phyloP scores from a whole-genome alignment of 2,113 vertebrate species.

The Gila orcuttii region DNA sequence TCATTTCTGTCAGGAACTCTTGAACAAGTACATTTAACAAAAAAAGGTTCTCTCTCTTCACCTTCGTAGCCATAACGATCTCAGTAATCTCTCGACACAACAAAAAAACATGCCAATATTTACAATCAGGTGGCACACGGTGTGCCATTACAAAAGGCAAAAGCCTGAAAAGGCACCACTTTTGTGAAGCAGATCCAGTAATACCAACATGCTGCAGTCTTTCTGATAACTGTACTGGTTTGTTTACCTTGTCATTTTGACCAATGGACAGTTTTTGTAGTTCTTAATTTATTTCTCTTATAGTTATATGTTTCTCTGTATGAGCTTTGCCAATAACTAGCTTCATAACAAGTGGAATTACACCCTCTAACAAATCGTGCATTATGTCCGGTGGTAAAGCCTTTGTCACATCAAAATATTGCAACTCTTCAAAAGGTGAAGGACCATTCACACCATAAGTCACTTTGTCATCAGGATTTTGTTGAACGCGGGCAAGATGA shows the following conservation, averaged over 20 bases:
- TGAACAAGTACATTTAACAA: slow-evolving; percentile 11
- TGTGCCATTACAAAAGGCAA: neutral
- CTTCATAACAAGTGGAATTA: slow-evolving; percentile 37
- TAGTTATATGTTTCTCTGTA: slow-evolving; percentile 39
- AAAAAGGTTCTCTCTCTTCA: neutral
- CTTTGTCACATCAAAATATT: slow-evolving; percentile 47
- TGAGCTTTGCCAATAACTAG: slow-evolving; percentile 46
- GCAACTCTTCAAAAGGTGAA: slow-evolving; percentile 34
- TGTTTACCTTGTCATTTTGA: neutral
- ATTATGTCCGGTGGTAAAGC: slow-evolving; percentile 52
- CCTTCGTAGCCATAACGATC: too few relatives aligned
- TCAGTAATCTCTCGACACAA: neutral
- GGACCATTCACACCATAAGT: slow-evolving; percentile 38
- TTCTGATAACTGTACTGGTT: neutral
- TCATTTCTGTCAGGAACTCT: slow-evolving; percentile 16
- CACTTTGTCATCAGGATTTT: slow-evolving; percentile 4
- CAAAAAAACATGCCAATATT: neutral
- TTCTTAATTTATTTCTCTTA: slow-evolving; percentile 1
- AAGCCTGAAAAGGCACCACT: neutral
- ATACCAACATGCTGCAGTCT: slow-evolving; percentile 4
- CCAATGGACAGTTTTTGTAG: neutral
- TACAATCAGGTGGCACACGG: slow-evolving; percentile 1
- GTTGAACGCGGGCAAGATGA: slow-evolving; percentile 18
- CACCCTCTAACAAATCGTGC: slow-evolving; percentile 50
- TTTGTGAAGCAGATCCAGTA: neutral